Evolutionary conservation across 2,797 vertebrate genomes (phyloP), one percentile per base, ranked within the genome.

Genomic region (Psittacula echo): DNA sequence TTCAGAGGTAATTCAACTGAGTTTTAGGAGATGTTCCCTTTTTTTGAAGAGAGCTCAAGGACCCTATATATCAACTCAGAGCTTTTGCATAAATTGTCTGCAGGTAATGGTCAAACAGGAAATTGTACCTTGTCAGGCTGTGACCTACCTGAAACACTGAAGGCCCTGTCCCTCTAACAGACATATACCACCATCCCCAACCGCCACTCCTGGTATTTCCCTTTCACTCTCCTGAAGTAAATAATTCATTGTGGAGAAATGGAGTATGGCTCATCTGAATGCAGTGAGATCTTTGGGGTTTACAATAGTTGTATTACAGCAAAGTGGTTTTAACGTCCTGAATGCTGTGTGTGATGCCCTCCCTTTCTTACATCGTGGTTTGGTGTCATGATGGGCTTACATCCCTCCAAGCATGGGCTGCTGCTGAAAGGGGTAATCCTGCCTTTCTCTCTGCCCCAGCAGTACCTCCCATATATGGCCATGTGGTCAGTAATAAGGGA

Each of bases 1-100:
- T 83, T 81, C 51, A 56, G 48, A 79, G 54, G 13, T 23, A 44
- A 51, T n/a, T 73, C 44, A 51, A 0, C 0, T 65, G 39, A 0
- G 0, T 78, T 85, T 84, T 75, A 66, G 66, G 41, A 67, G 10
- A 14, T 0, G 0, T 45, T 65, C 2, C 13, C 7, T 53, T 85
- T 42, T 58, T 75, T 78, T 68, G 32, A 72, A 85, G 44, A 76
- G 17, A 48, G 0, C 23, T 9, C 19, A 50, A 85, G n/a, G 32
- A 81, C 74, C 10, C 4, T 34, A 1, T 75, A 75, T 62, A 58
- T 47, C 30, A 56, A 56, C 22, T 70, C 30, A 27, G 29, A 85
- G 56, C n/a, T 93, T 93, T 91, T 44, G 19, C 20, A 2, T 56
- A 30, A 90, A 41, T 56, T 77, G 27, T 23, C 61, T 76, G 11